A percentile compares a stretch with the other conserved stretches of the same genome.
phyloP scores from a whole-genome alignment of 2,888 invertebrate species.

The Acronicta leporina region DNA sequence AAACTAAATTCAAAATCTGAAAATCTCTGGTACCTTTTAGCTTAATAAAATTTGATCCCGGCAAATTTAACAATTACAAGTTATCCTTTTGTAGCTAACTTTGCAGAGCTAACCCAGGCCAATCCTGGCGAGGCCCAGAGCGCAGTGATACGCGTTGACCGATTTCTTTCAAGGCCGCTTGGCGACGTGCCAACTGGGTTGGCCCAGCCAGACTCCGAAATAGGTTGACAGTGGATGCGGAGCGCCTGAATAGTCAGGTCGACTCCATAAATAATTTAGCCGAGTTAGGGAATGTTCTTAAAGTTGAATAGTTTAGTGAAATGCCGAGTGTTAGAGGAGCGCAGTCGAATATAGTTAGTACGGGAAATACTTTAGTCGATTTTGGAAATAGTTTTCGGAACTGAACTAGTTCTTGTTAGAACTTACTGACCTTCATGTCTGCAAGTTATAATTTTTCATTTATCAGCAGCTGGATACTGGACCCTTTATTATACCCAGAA shows the following conservation, averaged over 20 bases:
- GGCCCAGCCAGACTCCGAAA: conserved; percentile 47
- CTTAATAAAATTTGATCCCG: neutral
- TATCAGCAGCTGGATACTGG: neutral
- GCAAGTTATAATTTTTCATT: neutral
- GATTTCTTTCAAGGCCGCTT: conserved; percentile 61
- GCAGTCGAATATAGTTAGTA: neutral
- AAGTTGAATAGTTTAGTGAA: conserved; percentile 39
- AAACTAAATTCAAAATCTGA: no score
- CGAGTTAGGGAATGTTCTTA: conserved; percentile 42
- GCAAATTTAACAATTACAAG: neutral
- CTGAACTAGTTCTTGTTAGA: neutral
- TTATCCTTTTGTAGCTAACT: neutral
- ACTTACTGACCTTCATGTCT: neutral
- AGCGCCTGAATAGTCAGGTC: conserved; percentile 26
- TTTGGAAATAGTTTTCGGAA: neutral
- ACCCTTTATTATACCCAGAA: no score
- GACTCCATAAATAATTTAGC: conserved; percentile 47
- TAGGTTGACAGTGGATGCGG: conserved; percentile 53
- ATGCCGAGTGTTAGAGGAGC: conserved; percentile 9
- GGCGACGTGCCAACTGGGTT: conserved; percentile 65
- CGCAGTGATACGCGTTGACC: conserved; percentile 52
- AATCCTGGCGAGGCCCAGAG: conserved; percentile 39
- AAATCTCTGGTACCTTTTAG: neutral
- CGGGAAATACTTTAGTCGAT: neutral
- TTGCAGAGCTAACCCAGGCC: conserved; percentile 25